Evolutionary conservation across 2,888 invertebrate species (phyloP).

Genomic region (Tinea semifulvella): DNA sequence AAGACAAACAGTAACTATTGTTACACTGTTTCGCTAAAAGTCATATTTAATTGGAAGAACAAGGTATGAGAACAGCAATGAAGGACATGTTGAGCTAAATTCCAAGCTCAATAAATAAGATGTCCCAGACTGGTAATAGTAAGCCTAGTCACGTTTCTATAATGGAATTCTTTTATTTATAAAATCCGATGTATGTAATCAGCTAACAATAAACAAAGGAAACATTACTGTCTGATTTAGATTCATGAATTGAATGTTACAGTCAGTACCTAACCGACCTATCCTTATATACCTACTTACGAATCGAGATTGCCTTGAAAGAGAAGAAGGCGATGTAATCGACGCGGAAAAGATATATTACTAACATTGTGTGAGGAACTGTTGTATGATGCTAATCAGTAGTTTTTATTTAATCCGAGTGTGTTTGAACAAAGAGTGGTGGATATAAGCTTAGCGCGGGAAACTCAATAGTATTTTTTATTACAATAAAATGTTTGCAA

Average conservation of each 20-base stretch:
- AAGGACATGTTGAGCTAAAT: not conserved
- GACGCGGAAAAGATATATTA: constrained; percentile 13
- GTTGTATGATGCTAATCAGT: constrained; percentile 11
- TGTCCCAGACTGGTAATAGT: constrained; percentile 26
- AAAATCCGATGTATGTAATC: constrained; percentile 6
- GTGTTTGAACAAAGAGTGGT: constrained; percentile 13
- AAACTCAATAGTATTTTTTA: constrained; percentile 33
- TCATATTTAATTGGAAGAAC: constrained; percentile 43
- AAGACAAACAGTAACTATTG: constrained; percentile 39
- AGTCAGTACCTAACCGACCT: not conserved
- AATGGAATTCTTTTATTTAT: constrained; percentile 21
- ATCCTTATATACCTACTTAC: not conserved
- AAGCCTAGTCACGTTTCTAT: constrained; percentile 35
- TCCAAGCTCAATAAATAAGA: not conserved
- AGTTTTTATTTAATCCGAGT: constrained; percentile 14
- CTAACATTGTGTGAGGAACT: constrained; percentile 9
- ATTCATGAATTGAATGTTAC: constrained; percentile 10
- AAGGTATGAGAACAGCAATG: not conserved
- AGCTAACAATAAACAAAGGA: constrained; percentile 7
- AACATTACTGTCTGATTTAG: constrained; percentile 6
- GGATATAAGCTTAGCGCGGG: constrained; percentile 33
- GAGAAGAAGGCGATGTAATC: constrained; percentile 2
- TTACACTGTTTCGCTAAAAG: constrained; percentile 44
- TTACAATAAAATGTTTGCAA: constrained; percentile 16
- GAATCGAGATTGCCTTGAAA: constrained; percentile 12